Evolutionary conservation across 2,113 vertebrate species (phyloP).

Genomic region (Atrichornis clamosus): DNA sequence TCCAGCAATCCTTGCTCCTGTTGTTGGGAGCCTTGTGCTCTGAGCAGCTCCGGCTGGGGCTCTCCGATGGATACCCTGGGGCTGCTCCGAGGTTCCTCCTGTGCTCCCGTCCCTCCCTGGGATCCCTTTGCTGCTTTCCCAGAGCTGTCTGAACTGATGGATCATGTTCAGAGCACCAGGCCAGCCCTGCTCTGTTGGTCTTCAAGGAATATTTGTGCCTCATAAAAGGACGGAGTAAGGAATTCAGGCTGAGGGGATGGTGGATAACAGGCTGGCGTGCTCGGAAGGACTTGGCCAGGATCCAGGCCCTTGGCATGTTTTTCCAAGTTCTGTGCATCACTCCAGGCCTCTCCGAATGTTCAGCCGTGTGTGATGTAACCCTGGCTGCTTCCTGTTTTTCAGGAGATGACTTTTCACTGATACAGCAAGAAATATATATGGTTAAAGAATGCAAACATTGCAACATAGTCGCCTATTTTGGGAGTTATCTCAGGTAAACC

Average conservation of each 20-base stretch:
- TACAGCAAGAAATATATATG: slow-evolving; percentile 99
- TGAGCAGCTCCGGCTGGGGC: background rate
- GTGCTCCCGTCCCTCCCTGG: background rate
- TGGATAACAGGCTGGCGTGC: background rate
- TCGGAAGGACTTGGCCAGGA: background rate
- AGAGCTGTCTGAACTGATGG: background rate
- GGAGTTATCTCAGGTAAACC: slow-evolving; percentile 96
- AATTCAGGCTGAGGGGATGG: background rate
- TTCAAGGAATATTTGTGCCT: background rate
- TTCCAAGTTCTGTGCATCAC: fast-evolving
- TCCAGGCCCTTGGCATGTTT: background rate
- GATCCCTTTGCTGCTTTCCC: background rate
- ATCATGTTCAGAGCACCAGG: background rate
- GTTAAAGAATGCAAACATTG: slow-evolving; percentile 98
- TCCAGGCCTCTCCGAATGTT: background rate
- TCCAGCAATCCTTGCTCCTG: background rate
- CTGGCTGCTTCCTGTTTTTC: slow-evolving; percentile 64
- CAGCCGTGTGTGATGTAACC: background rate
- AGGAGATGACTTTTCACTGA: slow-evolving; percentile 99
- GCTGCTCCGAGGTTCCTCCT: fast-evolving
- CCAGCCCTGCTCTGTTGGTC: background rate
- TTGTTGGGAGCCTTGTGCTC: background rate
- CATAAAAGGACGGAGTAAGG: fast-evolving
- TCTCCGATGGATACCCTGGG: fast-evolving
- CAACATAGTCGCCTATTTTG: slow-evolving; percentile 98